Evolutionary conservation across 1,140 invertebrate species (phyloP), one percentile per base, ranked within the genome.

Genomic region (Macrobrachium nipponense): DNA sequence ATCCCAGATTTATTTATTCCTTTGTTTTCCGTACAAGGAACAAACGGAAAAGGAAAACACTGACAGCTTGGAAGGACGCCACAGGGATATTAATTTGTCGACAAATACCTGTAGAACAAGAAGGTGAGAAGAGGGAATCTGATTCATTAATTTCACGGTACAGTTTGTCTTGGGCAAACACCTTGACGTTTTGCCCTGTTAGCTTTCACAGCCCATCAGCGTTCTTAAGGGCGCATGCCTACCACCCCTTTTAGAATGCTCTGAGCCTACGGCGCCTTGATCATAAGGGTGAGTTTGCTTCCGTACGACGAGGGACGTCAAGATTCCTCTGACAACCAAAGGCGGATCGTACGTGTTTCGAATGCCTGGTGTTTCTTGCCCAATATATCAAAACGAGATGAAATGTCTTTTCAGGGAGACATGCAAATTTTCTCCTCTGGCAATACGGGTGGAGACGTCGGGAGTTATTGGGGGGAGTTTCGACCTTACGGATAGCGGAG

Each of bases 331-430:
- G 59, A 36, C 36, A 11, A 15, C n/a, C 61, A 44, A 36, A 36
- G 68, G 68, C 51, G 80, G 73, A 59, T 82, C 58, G 80, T 73
- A 73, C 80, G 80, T 73, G 80, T 61, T 59, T 36, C n/a, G 80
- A 73, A 82, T 82, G 68, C 68, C 27, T 70, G 58, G 73, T 82
- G 60, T 73, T 61, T 82, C 68, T 82, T 27, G 66, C 68, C 73
- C 80, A 70, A 82, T 82, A 82, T 82, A 82, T 82, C 80, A 82
- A 82, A 82, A 82, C 80, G 80, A 73, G 79, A 82, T 82, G 80
- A 82, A 82, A 82, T 82, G 80, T 72, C 80, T 70, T 72, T 82
- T 82, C 68, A 82, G 66, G 43, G 20, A 70, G 80, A 59, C 68
- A 82, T 82, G 80, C 80, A 82, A 72, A 82, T 82, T 73, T 60